Evolutionary conservation across 2,888 invertebrate genomes (phyloP), one percentile per base, ranked within the genome.

Genomic region (Notodonta ziczac): DNA sequence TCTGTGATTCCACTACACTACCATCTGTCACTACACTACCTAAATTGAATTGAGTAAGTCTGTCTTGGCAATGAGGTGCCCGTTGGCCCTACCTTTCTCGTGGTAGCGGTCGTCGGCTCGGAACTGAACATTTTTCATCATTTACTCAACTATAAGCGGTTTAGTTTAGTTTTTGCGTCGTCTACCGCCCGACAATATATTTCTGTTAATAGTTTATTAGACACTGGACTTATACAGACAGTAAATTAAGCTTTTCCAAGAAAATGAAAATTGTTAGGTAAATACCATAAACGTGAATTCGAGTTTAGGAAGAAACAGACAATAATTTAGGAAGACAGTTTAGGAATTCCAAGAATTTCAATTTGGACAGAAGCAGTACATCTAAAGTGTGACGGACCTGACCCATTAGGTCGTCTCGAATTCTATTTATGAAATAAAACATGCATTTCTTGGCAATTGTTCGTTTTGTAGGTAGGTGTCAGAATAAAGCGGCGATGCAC

Each of bases 111-210:
- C 55, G 39, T 57, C 60, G 63, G 66, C 67, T 65, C 63, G 65
- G 73, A 69, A 73, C 69, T 73, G 78, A 73, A 78, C 86, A 87
- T 89, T 87, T 88, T 86, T 89, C 88, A 87, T 89, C 85, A 86
- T 89, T 87, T 87, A 81, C 83, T 74, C 74, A 65, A 80, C 81
- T 81, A 81, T 87, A 86, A 86, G 86, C 87, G 83, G 83, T 83
- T 86, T 86, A 85, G 76, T 83, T 84, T 83, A 85, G 76, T 83
- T 84, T 83, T 82, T 80, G 80, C 77, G 70, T 76, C 77, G 78
- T 78, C 81, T 78, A 78, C 75, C 63, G 61, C 71, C 55, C 57
- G 70, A 81, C 83, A 80, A 82, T 86, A 83, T 80, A 83, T 85
- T 82, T 73, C 76, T 76, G 61, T 78, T 84, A 82, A 85, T 83